Percentiles rank a stretch among this genome's conserved stretches.
Conservation (phyloP, 2,113 vertebrate species). For the Hystrix cristata region DNA sequence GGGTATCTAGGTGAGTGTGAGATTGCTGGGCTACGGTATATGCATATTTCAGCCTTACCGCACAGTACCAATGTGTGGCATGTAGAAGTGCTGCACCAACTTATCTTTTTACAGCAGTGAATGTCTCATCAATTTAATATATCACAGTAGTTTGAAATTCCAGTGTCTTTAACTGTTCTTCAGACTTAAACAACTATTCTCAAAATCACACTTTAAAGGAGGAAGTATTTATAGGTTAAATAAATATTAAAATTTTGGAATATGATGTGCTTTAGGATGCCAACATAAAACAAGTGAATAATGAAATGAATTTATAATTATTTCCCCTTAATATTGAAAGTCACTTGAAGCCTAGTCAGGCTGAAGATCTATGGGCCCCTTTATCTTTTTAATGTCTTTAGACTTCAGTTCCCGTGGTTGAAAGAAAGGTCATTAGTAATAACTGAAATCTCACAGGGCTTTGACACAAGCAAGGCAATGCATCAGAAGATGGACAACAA, state of each 20-base stretch:
- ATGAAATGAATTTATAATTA: background rate
- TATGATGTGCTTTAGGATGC: background rate
- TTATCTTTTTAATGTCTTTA: conserved; percentile 19
- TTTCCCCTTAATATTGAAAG: background rate
- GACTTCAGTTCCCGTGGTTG: background rate
- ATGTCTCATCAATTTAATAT: background rate
- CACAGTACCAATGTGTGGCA: background rate
- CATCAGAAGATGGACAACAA: background rate
- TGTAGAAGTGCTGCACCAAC: background rate
- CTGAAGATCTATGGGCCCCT: background rate
- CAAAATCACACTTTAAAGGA: background rate
- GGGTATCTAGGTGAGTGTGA: background rate
- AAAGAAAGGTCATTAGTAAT: background rate
- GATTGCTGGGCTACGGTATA: background rate
- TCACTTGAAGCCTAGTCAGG: background rate
- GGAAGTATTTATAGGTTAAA: conserved; percentile 21
- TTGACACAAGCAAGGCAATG: background rate
- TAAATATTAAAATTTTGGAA: conserved; percentile 5
- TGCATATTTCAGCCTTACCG: background rate
- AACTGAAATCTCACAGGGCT: background rate
- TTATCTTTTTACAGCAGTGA: background rate
- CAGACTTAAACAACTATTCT: background rate
- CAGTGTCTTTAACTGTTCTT: background rate
- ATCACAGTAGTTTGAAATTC: conserved; percentile 26
- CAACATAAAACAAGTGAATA: background rate